phyloP scores from a whole-genome alignment of 2,888 invertebrate genomes.

The Chelonus formosanus region DNA sequence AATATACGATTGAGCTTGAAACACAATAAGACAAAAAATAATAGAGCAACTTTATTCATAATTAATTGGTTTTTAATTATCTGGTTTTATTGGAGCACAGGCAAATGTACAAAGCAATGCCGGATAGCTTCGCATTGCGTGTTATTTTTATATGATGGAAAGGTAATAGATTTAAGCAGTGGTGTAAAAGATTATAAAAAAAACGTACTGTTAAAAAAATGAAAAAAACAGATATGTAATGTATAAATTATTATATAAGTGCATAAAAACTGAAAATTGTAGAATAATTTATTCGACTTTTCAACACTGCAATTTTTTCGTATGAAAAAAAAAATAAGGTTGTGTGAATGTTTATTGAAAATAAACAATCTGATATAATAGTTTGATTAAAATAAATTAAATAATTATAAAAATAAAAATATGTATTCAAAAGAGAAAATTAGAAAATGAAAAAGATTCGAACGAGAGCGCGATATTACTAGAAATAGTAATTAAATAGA shows the following conservation, averaged over 20 bases:
- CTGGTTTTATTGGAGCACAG: constrained; percentile 64
- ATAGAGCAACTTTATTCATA: constrained; percentile 35
- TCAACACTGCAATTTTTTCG: constrained; percentile 28
- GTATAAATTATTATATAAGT: constrained; percentile 40
- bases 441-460: constrained; percentile 17
- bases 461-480: constrained; percentile 39
- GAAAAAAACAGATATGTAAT: constrained; percentile 33
- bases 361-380: constrained; percentile 37
- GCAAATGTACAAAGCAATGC: constrained; percentile 66
- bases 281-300: constrained; percentile 24
- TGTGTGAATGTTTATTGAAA: constrained; percentile 52
- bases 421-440: constrained; percentile 18
- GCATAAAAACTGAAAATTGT: constrained; percentile 18
- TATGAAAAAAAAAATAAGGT: constrained; percentile 50
- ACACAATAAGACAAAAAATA: constrained; percentile 27
- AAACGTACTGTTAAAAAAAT: too few relatives aligned
- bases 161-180: constrained; percentile 26
- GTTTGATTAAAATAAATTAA: constrained; percentile 28
- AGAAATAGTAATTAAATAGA: constrained; percentile 22
- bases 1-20: constrained; percentile 40
- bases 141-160: constrained; percentile 63
- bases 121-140: constrained; percentile 62
- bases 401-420: constrained; percentile 8
- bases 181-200: too few relatives aligned
- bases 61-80: constrained; percentile 47